Evolutionary conservation across 2,888 invertebrate species (phyloP), one percentile per base, ranked within the genome.

Genomic region (Pyrochroa serraticornis): DNA sequence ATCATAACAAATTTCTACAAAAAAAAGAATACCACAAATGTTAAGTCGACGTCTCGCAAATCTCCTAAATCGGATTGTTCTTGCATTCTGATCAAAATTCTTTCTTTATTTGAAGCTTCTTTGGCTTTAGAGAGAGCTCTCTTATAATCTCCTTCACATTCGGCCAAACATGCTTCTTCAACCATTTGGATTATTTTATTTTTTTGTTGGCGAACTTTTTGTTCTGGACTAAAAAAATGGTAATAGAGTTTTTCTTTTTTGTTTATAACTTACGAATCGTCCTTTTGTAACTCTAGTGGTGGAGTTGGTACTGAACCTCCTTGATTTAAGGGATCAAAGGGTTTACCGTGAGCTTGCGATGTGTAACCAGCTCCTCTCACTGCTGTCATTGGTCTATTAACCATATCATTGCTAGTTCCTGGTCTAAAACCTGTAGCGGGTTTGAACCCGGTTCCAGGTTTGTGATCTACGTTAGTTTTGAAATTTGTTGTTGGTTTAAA

Each of bases 341-440:
- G 82, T 64, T 82, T 84, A 65, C 79, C 84, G 72, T 85, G 86
- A 5, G 22, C 22, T 22, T 22, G 22, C 1, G 95, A 94, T 3
- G 94, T 94, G 78, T 95, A 99, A 0, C 99, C 99, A 22, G 95
- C 97, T 6, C 95, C 97, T 54, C 95, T 85, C 35, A 98, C 94
- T 1, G 98, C 97, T 2, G 99, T 99, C 85, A 98, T 96, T 0
- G 99, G 98, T 53, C 99, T 66, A 49, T 74, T 79, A 3, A 77
- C 69, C n/a, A 70, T 62, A 46, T 77, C 79, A 5, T 68, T 64
- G 3, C 77, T 77, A 6, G 81, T 80, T 12, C 73, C 73, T 13
- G 80, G 79, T 32, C 79, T 65, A 49, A 75, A 77, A 31, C 77
- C 79, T 1, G 82, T 81, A n/a, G 77, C 79, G 3, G 81, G 70